phyloP scores from a whole-genome alignment of 1,140 invertebrate genomes.

The Atta colombica region DNA sequence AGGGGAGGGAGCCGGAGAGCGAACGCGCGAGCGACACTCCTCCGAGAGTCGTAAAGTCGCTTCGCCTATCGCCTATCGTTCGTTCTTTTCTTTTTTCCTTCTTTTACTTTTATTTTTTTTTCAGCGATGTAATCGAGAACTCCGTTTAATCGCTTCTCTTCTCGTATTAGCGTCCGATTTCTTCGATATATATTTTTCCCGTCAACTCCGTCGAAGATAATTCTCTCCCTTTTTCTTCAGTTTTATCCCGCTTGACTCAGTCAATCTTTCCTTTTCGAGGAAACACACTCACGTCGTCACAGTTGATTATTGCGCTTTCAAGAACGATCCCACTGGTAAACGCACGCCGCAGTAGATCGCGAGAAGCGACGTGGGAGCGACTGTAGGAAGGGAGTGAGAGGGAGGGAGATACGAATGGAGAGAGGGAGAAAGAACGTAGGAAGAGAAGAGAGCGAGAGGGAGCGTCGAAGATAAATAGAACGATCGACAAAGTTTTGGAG shows the following conservation, averaged over 20 bases:
- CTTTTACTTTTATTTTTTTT: not conserved
- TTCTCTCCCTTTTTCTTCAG: not conserved
- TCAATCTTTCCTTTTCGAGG: not conserved
- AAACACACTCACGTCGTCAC: slow-evolving; percentile 9
- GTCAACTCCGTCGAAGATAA: not conserved
- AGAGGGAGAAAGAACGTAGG: slow-evolving; percentile 5
- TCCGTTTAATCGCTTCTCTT: not conserved
- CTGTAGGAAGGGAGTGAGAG: not conserved
- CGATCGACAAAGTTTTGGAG: not conserved
- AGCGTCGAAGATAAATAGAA: slow-evolving; percentile 9
- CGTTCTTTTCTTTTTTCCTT: not conserved
- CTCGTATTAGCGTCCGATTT: not conserved
- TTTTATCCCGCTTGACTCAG: not conserved
- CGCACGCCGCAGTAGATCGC: slow-evolving; percentile 40
- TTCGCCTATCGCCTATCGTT: not conserved
- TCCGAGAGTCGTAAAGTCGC: slow-evolving; percentile 48
- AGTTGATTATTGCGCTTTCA: slow-evolving; percentile 39
- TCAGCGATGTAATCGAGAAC: not conserved
- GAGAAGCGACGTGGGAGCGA: slow-evolving; percentile 25
- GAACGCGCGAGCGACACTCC: slow-evolving; percentile 58
- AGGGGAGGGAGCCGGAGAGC: slow-evolving; percentile 60
- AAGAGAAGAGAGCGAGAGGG: not conserved
- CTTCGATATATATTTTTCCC: not conserved
- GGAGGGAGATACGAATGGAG: not conserved
- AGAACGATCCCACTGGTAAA: slow-evolving; percentile 26